phyloP scores from a whole-genome alignment of 1,140 invertebrate species.

The Ceratosolen solmsi region DNA sequence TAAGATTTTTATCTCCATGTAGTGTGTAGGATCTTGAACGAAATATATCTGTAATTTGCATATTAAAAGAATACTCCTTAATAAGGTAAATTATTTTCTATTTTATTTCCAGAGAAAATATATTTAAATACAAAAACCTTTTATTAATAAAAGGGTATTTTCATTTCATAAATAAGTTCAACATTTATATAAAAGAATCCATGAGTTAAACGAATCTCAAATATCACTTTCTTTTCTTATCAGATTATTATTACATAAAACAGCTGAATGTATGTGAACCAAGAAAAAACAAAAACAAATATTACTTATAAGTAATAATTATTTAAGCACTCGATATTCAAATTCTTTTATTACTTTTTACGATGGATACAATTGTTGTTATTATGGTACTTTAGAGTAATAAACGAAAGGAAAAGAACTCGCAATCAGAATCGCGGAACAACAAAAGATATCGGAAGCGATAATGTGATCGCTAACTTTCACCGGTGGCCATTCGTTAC shows the following conservation, averaged over 20 bases:
- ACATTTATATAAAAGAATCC: no score
- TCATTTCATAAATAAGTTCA: no score
- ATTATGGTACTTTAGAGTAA: background rate
- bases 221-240: constrained; percentile 41
- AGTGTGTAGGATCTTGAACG: no score
- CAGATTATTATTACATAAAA: background rate
- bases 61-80: no score
- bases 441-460: constrained; percentile 41
- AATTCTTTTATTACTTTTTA: background rate
- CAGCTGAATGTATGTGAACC: no score
- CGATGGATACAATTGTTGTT: background rate
- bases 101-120: no score
- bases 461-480: constrained; percentile 35
- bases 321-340: background rate
- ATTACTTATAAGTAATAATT: background rate
- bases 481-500: background rate
- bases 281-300: background rate
- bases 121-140: no score
- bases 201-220: no score
- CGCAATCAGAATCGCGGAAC: background rate
- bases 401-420: background rate
- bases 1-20: no score
- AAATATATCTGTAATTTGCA: no score
- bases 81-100: no score
- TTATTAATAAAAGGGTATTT: no score